Conservation (phyloP, 2,888 invertebrate genomes). For the Argyresthia albistria region DNA sequence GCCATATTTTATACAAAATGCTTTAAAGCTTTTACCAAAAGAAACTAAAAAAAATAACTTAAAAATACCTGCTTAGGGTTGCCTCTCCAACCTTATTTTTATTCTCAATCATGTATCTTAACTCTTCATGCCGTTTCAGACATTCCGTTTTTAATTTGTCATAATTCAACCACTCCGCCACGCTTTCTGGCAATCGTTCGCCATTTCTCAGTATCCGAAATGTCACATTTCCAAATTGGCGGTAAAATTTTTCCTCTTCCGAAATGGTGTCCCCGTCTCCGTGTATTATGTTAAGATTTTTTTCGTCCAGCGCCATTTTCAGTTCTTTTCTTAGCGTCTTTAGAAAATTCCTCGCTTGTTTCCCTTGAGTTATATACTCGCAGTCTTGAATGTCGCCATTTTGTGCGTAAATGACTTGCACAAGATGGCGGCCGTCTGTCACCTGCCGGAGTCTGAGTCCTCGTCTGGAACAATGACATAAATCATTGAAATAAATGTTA, state of each 20-base stretch:
- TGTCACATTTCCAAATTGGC: conserved; percentile 67
- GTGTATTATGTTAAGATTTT: conserved; percentile 36
- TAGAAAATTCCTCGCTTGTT: conserved; percentile 71
- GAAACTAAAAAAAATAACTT: background rate
- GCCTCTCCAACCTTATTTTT: conserved; percentile 37
- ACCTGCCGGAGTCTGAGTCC: conserved; percentile 77
- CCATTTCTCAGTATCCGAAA: conserved; percentile 63
- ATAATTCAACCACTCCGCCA: conserved; percentile 73
- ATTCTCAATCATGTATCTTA: conserved; percentile 46
- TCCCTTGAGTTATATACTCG: conserved; percentile 73
- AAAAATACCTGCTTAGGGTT: conserved; percentile 41
- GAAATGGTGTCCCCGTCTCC: conserved; percentile 20
- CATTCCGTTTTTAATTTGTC: conserved; percentile 72
- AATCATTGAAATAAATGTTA: too few species aligned
- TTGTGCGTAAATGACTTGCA: conserved; percentile 78
- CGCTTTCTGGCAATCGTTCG: conserved; percentile 55
- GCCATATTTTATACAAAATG: too few species aligned
- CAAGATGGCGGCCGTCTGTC: conserved; percentile 77
- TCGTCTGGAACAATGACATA: conserved; percentile 50
- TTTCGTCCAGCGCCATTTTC: conserved; percentile 51
- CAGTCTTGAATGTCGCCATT: conserved; percentile 76
- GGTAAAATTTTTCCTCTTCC: conserved; percentile 43
- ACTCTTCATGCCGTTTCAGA: conserved; percentile 45
- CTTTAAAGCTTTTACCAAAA: too few species aligned
- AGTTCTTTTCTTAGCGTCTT: conserved; percentile 72